phyloP scores from a whole-genome alignment of 2,888 invertebrate genomes.

The Pseudolycoriella hygida region DNA sequence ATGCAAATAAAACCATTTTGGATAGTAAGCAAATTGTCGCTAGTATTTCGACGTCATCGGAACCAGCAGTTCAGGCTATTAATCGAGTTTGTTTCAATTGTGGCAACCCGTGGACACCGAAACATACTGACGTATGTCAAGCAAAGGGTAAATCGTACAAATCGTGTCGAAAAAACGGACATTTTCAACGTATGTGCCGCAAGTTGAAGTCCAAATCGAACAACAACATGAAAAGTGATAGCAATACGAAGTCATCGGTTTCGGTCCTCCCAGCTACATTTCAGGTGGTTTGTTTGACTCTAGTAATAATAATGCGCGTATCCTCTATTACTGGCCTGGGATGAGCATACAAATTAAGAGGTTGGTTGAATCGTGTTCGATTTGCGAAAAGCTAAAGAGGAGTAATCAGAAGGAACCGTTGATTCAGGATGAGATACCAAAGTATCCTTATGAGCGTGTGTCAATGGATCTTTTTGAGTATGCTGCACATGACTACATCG shows the following conservation, averaged over 20 bases:
- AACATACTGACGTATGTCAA: slow-evolving; percentile 8
- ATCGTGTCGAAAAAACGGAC: slow-evolving; percentile 2
- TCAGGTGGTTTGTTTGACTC: too few species aligned
- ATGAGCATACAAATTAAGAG: slow-evolving; percentile 10
- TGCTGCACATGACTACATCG: slow-evolving; percentile 8
- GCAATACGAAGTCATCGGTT: too few species aligned
- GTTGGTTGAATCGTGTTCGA: slow-evolving; percentile 6
- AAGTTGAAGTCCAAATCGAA: too few species aligned
- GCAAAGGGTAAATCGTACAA: slow-evolving; percentile 9
- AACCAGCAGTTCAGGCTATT: not conserved
- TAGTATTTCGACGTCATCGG: not conserved
- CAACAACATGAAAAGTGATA: too few species aligned
- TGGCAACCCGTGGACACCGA: slow-evolving; percentile 8
- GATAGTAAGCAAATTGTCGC: not conserved
- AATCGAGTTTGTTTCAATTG: slow-evolving; percentile 7
- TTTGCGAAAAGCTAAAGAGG: slow-evolving; percentile 10
- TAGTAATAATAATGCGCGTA: too few species aligned
- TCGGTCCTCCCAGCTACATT: too few species aligned
- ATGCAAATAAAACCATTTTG: slow-evolving; percentile 9
- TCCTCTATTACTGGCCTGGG: slow-evolving; percentile 8
- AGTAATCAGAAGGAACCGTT: slow-evolving; percentile 12
- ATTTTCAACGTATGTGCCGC: slow-evolving; percentile 2
- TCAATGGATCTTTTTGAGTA: too few species aligned
- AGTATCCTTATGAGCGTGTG: slow-evolving; percentile 12
- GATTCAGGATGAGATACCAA: slow-evolving; percentile 10